phyloP scores from a whole-genome alignment of 2,888 invertebrate species.

The Drosophila maculinotata region DNA sequence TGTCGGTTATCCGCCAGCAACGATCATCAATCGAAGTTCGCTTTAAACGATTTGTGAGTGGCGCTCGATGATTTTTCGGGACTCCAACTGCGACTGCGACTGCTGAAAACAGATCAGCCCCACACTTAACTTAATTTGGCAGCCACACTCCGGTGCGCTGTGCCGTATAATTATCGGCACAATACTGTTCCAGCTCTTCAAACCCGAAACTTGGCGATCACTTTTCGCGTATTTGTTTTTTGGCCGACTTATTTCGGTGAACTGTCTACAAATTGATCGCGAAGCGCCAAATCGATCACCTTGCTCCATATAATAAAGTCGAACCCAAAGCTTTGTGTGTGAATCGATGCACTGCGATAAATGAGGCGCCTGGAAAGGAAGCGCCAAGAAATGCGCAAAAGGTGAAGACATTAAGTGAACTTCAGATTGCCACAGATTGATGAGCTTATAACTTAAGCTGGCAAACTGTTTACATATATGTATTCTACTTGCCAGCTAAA shows the following conservation, averaged over 20 bases:
- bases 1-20: slow-evolving; percentile 73
- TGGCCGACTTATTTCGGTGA: slow-evolving; percentile 71
- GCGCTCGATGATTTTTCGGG: slow-evolving; percentile 43
- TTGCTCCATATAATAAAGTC: slow-evolving; percentile 76
- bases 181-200: slow-evolving; percentile 55
- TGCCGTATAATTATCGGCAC: slow-evolving; percentile 82
- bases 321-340: slow-evolving; percentile 64
- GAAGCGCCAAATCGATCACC: slow-evolving; percentile 86
- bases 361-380: slow-evolving; percentile 48
- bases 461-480: slow-evolving; percentile 10
- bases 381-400: slow-evolving; percentile 30
- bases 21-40: slow-evolving; percentile 75
- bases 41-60: slow-evolving; percentile 74
- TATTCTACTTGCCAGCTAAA: neutral
- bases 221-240: slow-evolving; percentile 73
- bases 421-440: slow-evolving; percentile 39
- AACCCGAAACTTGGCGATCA: slow-evolving; percentile 33
- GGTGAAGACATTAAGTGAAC: slow-evolving; percentile 46
- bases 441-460: slow-evolving; percentile 4
- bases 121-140: slow-evolving; percentile 85
- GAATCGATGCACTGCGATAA: slow-evolving; percentile 68
- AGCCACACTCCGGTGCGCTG: slow-evolving; percentile 75
- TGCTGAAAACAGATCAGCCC: slow-evolving; percentile 78
- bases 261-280: slow-evolving; percentile 84
- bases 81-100: slow-evolving; percentile 40